Conservation (phyloP, 2,888 invertebrate genomes). For the Glaucopsyche alexis region DNA sequence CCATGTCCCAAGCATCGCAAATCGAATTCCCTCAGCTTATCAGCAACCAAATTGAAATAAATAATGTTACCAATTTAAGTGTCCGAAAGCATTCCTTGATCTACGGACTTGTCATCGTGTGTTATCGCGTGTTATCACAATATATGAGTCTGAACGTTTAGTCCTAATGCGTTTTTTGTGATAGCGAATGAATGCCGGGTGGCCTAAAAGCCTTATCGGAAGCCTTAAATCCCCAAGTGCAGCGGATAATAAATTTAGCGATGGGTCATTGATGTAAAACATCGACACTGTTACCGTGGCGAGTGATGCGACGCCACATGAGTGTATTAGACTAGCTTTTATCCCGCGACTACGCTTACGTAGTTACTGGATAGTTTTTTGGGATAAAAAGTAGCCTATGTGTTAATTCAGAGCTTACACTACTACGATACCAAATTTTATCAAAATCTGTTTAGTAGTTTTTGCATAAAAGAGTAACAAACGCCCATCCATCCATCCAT, state of each 20-base stretch:
- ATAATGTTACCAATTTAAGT: not conserved
- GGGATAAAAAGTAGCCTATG: no score
- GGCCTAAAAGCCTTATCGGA: slow-evolving; percentile 58
- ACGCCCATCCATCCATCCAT: no score
- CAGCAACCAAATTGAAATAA: not conserved
- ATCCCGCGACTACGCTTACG: no score
- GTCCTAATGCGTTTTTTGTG: slow-evolving; percentile 66
- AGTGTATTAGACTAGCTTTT: no score
- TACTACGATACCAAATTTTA: no score
- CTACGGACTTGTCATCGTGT: slow-evolving; percentile 41
- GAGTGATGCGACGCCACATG: not conserved
- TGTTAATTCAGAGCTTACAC: no score
- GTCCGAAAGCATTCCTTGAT: slow-evolving; percentile 43
- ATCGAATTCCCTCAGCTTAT: no score
- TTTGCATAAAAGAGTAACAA: no score
- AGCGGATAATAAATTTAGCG: not conserved
- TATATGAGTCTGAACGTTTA: slow-evolving; percentile 63
- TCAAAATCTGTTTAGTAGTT: no score
- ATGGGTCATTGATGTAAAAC: not conserved
- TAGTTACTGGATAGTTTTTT: no score
- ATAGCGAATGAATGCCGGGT: slow-evolving; percentile 72
- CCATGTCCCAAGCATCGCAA: no score
- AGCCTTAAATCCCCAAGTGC: slow-evolving; percentile 7
- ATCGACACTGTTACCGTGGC: not conserved
- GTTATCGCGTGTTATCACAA: slow-evolving; percentile 54